Percentiles rank a stretch among this genome's conserved stretches.
phyloP scores from a whole-genome alignment of 1,140 invertebrate genomes.

The Heliothis subflexa region DNA sequence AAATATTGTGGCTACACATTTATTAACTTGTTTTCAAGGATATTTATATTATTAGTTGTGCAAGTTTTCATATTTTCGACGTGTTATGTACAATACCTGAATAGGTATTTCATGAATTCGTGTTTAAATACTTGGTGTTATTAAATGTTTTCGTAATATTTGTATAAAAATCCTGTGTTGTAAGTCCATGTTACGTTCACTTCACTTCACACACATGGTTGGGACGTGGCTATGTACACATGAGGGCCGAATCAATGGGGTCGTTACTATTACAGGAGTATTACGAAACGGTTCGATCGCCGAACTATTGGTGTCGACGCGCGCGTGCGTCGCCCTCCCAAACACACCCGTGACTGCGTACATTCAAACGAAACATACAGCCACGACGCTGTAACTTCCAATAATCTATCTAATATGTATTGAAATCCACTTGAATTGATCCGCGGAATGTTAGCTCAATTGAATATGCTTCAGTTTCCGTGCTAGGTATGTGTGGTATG shows the following conservation, averaged over 20 bases:
- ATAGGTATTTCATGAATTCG: too few species aligned
- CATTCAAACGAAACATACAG: conserved; percentile 18
- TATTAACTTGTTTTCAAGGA: conserved; percentile 3
- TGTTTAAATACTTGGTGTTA: background rate
- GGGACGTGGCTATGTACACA: conserved; percentile 51
- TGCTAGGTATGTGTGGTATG: conserved; percentile 7
- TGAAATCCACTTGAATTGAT: conserved; percentile 18
- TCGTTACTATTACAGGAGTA: conserved; percentile 58
- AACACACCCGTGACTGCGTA: conserved; percentile 53
- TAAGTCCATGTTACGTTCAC: conserved; percentile 18
- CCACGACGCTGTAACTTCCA: background rate
- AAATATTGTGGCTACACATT: background rate
- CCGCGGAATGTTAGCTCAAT: background rate
- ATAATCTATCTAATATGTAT: conserved; percentile 6
- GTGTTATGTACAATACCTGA: conserved; percentile 4
- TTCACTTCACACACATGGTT: conserved; percentile 46
- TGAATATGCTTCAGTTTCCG: background rate
- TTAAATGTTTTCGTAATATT: background rate
- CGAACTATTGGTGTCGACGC: conserved; percentile 55
- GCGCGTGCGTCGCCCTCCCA: conserved; percentile 65
- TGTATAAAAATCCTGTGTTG: conserved; percentile 28
- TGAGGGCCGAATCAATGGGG: conserved; percentile 48
- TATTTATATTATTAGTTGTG: background rate
- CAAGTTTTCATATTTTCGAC: background rate
- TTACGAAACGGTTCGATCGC: conserved; percentile 71